phyloP scores from a whole-genome alignment of 2,113 vertebrate genomes.

The Anoplopoma fimbria region DNA sequence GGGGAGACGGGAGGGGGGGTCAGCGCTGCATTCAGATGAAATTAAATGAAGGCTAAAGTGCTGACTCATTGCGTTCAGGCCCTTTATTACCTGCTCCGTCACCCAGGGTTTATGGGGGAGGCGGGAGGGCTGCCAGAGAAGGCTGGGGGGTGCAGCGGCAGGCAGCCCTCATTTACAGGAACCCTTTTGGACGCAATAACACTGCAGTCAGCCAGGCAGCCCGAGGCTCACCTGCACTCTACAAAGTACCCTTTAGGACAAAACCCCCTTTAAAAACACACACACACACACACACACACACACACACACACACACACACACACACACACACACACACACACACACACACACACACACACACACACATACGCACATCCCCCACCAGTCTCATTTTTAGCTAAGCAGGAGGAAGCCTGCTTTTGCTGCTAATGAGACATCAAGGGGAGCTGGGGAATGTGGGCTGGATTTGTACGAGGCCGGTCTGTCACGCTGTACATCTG shows the following conservation, averaged over 20 bases:
- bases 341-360: slow-evolving; percentile 10
- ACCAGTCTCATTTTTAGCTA: slow-evolving; percentile 36
- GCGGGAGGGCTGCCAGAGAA: slow-evolving; percentile 65
- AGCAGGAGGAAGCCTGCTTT: slow-evolving; percentile 64
- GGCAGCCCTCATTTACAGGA: slow-evolving; percentile 75
- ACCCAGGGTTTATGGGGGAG: slow-evolving; percentile 76
- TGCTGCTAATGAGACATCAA: slow-evolving; percentile 75
- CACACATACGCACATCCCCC: slow-evolving; percentile 8
- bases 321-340: slow-evolving; percentile 7
- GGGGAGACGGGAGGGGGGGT: slow-evolving; percentile 42
- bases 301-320: too few species aligned
- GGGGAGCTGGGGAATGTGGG: slow-evolving; percentile 57
- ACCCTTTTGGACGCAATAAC: slow-evolving; percentile 76
- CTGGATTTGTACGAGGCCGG: slow-evolving; percentile 26
- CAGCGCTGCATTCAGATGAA: slow-evolving; percentile 75
- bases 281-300: slow-evolving; percentile 28
- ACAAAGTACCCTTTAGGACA: slow-evolving; percentile 41
- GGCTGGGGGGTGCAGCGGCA: slow-evolving; percentile 47
- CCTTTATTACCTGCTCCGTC: slow-evolving; percentile 83
- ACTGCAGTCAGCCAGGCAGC: slow-evolving; percentile 56
- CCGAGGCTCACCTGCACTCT: slow-evolving; percentile 65
- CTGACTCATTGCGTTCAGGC: slow-evolving; percentile 82
- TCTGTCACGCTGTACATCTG: slow-evolving; percentile 33
- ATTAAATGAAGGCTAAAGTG: slow-evolving; percentile 84
- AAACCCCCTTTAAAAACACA: neutral